phyloP scores from a whole-genome alignment of 2,888 invertebrate genomes.

The Suillia variegata region DNA sequence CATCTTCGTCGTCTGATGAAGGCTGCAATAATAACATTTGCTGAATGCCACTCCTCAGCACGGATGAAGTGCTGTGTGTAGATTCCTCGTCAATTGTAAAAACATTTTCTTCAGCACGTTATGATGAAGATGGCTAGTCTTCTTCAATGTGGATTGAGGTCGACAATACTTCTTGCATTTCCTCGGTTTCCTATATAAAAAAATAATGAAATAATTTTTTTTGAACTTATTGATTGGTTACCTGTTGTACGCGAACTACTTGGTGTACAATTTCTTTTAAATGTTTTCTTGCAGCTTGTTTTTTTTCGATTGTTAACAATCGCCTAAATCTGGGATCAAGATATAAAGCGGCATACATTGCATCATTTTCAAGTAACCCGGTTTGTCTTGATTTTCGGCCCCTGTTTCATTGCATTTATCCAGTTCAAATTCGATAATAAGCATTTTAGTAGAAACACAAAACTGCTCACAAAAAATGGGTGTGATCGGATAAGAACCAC shows the following conservation, averaged over 20 bases:
- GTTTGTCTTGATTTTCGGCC: background rate
- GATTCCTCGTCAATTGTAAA: background rate
- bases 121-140: background rate
- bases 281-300: background rate
- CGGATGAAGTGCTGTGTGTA: background rate
- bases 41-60: background rate
- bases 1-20: background rate
- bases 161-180: too few relatives aligned
- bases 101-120: background rate
- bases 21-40: background rate
- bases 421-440: too few relatives aligned
- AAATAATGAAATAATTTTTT: too few relatives aligned
- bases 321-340: background rate
- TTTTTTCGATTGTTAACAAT: background rate
- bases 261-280: background rate
- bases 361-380: background rate
- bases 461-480: too few relatives aligned
- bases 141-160: too few relatives aligned
- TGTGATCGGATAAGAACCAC: too few relatives aligned
- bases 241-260: background rate
- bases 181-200: too few relatives aligned
- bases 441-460: too few relatives aligned
- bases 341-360: background rate
- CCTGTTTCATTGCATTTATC: too few relatives aligned
- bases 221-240: too few relatives aligned